Evolutionary conservation across 2,888 invertebrate species (phyloP).

Genomic region (Tetranychus truncatus): DNA sequence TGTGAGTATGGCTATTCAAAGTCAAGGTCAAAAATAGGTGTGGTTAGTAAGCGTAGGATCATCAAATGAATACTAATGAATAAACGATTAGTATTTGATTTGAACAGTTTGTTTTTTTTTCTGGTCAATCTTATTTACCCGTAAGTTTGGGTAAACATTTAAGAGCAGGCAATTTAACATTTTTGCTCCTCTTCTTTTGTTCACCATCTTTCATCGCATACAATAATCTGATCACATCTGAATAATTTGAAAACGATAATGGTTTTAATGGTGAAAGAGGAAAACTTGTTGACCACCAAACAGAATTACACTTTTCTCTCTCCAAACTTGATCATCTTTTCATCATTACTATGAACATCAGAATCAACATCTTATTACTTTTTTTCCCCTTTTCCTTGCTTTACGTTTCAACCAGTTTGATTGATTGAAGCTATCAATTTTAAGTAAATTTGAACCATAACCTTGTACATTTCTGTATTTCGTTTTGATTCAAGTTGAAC

Average conservation of each 20-base stretch:
- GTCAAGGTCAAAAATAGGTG: neutral
- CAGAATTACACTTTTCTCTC: neutral
- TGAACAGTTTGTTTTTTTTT: no score
- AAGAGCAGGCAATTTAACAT: neutral
- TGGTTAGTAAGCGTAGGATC: neutral
- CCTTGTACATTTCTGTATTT: neutral
- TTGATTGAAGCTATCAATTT: conserved; percentile 1
- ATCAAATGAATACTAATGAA: neutral
- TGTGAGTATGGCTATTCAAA: neutral
- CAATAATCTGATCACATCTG: no score
- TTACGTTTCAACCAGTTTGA: neutral
- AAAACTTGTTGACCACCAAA: neutral
- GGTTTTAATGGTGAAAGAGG: neutral
- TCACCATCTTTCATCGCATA: neutral
- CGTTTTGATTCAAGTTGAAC: neutral
- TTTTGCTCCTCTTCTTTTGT: neutral
- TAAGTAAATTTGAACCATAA: conserved; percentile 1
- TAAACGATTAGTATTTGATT: neutral
- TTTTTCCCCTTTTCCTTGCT: neutral
- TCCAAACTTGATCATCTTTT: neutral
- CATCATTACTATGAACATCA: neutral
- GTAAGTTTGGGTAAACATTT: no score
- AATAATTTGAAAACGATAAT: neutral
- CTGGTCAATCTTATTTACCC: no score
- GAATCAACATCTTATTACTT: neutral